phyloP scores from a whole-genome alignment of 2,797 vertebrate species.

The Brotogeris chrysoptera region DNA sequence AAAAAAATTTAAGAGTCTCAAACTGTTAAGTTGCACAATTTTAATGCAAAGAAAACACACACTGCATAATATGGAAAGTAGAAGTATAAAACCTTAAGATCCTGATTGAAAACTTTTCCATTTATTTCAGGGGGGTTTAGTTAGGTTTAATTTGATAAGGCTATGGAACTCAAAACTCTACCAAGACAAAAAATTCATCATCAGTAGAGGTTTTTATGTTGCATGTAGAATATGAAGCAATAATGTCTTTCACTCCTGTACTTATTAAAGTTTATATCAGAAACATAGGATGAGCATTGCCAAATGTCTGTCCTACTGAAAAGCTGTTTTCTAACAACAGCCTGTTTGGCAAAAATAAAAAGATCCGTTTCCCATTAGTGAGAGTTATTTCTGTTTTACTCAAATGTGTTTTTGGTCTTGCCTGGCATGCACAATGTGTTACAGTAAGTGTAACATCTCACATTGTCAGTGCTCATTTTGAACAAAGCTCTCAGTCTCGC shows the following conservation, averaged over 20 bases:
- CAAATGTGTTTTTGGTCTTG: neutral
- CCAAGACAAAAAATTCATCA: neutral
- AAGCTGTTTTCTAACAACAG: neutral
- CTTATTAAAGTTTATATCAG: neutral
- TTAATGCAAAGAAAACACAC: neutral
- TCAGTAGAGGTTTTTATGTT: neutral
- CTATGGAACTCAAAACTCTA: neutral
- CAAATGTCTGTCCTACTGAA: neutral
- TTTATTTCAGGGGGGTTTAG: neutral
- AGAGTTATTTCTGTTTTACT: conserved; percentile 22
- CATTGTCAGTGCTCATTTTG: neutral
- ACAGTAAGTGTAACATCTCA: neutral
- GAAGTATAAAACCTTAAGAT: neutral
- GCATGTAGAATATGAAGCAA: neutral
- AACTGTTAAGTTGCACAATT: neutral
- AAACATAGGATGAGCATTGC: neutral
- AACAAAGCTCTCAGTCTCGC: neutral
- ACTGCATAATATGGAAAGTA: neutral
- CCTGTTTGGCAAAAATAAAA: neutral
- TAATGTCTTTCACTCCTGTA: neutral
- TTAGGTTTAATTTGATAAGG: neutral
- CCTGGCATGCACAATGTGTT: conserved; percentile 18
- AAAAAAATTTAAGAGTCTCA: neutral
- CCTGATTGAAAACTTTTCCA: neutral
- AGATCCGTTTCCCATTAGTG: neutral